phyloP scores from a whole-genome alignment of 1,140 invertebrate species.

The Drosophila orosa region DNA sequence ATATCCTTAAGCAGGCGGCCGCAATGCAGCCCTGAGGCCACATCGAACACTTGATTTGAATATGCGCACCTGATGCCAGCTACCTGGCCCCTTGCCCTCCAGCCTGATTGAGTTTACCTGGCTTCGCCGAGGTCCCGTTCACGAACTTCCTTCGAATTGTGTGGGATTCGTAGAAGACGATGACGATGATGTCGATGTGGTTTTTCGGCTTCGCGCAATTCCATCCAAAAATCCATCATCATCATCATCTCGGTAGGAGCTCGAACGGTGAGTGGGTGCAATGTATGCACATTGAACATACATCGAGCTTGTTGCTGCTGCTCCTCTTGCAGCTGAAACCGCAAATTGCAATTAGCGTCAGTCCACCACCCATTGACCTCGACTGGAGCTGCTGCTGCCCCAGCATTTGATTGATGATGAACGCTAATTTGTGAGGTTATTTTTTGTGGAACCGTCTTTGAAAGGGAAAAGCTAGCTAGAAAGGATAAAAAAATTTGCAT shows the following conservation, averaged over 20 bases:
- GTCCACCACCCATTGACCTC: constrained; percentile 34
- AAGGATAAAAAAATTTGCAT: constrained; percentile 17
- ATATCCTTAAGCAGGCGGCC: constrained; percentile 8
- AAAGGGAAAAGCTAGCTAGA: neutral
- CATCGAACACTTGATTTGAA: constrained; percentile 37
- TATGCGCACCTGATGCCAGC: constrained; percentile 35
- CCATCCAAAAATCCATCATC: constrained; percentile 35
- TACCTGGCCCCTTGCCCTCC: constrained; percentile 9
- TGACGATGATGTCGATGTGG: constrained; percentile 33
- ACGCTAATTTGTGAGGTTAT: constrained; percentile 38
- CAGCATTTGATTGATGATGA: constrained; percentile 55
- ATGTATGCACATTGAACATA: constrained; percentile 14
- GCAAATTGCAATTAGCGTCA: constrained; percentile 62
- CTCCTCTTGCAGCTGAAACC: constrained; percentile 31
- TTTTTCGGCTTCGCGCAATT: constrained; percentile 39
- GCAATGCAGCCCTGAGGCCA: neutral
- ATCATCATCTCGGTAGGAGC: neutral
- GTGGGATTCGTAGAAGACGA: constrained; percentile 3
- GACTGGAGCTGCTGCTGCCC: constrained; percentile 19
- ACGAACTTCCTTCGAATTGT: constrained; percentile 26
- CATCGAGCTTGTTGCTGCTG: constrained; percentile 14
- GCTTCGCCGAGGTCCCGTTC: neutral
- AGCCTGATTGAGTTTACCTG: constrained; percentile 45
- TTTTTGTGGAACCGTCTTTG: constrained; percentile 1
- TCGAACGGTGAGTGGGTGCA: constrained; percentile 2